These are phyloP conservation scores for Eurystomus gularis DNA, from an alignment of 2,113 vertebrate species.

Conservation along the genomic window DNA sequence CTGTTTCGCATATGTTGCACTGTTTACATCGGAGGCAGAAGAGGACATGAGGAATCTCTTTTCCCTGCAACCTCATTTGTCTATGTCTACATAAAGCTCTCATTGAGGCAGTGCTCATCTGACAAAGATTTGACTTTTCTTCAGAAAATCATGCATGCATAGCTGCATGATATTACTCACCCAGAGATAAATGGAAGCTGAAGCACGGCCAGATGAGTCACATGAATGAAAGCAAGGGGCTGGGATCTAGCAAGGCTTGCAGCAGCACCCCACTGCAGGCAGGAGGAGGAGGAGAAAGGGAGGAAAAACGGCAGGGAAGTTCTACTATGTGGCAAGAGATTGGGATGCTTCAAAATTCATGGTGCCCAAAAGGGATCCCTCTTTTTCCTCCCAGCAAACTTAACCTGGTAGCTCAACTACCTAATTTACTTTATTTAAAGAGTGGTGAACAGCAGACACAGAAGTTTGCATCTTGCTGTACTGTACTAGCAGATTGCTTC, in stretches of 20 bases:
- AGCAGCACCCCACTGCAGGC: background rate
- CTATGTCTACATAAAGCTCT: background rate
- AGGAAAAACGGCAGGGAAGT: background rate
- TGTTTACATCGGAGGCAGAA: background rate
- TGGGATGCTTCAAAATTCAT: accelerated
- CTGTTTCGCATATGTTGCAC: background rate
- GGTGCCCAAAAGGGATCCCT: background rate
- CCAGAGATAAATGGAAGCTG: background rate
- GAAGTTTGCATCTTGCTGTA: background rate
- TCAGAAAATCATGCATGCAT: background rate
- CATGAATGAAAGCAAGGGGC: background rate
- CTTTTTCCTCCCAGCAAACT: background rate
- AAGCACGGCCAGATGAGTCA: background rate
- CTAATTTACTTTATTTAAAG: background rate
- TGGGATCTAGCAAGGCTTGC: background rate
- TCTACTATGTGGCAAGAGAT: background rate
- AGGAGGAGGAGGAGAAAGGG: background rate
- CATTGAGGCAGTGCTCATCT: background rate
- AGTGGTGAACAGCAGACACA: background rate
- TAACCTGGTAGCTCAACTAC: background rate
- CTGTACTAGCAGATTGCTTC: background rate
- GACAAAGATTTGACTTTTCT: background rate
- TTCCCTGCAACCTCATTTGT: background rate
- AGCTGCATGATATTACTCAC: background rate
- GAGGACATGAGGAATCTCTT: background rate